Evolutionary conservation across 2,113 vertebrate genomes (phyloP).

Genomic region (Burhinus oedicnemus): DNA sequence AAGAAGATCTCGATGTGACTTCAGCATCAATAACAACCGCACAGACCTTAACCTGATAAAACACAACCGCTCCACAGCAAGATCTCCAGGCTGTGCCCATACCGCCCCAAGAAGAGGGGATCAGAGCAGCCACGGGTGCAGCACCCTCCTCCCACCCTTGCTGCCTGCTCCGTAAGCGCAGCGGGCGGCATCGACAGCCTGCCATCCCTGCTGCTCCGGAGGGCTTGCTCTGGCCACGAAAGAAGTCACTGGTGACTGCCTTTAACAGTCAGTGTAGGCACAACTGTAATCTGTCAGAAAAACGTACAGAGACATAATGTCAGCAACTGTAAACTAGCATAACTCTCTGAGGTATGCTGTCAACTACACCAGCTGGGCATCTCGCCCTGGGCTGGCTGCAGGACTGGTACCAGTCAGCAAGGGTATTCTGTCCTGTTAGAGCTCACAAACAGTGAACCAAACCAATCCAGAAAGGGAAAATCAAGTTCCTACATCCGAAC

Average conservation of each 20-base stretch:
- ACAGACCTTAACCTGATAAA: background rate
- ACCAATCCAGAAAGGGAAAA: background rate
- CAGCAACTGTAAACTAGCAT: background rate
- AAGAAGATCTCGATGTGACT: background rate
- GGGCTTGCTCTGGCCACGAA: background rate
- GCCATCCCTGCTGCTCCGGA: fast-evolving
- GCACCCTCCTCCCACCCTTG: background rate
- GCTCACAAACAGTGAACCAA: background rate
- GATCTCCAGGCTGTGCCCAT: background rate
- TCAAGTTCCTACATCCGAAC: background rate
- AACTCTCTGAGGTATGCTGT: background rate
- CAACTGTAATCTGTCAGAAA: background rate
- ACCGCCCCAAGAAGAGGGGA: fast-evolving
- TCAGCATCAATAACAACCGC: background rate
- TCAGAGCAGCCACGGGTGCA: background rate
- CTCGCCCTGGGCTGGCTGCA: background rate
- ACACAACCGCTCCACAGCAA: background rate
- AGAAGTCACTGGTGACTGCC: background rate
- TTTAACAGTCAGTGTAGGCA: background rate
- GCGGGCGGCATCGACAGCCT: background rate
- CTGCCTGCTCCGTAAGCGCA: background rate
- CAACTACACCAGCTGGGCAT: background rate
- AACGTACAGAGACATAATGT: background rate
- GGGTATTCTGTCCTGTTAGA: background rate
- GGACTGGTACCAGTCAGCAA: background rate